These are phyloP conservation scores for Apostichopus japonicus DNA, from an alignment of 35 echinoderm and acorn worm genomes.

Conservation along the genomic window DNA sequence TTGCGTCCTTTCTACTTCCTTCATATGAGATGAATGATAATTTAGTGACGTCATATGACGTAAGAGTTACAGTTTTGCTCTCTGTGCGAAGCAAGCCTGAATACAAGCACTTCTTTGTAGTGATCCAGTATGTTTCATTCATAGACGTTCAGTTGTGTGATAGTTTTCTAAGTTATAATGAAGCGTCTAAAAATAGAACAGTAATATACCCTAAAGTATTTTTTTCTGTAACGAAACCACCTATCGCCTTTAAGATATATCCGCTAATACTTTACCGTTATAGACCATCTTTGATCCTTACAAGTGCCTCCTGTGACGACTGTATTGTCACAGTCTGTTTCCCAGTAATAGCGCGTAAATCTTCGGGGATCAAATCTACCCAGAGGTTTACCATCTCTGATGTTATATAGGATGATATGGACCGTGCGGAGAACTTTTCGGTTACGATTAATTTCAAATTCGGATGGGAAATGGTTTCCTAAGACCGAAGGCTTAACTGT, in stretches of 20 bases:
- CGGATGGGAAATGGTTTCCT: not conserved
- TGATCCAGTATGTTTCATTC: too few species aligned
- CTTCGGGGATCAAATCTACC: not conserved
- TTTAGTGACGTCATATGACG: too few species aligned
- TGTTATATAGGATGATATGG: not conserved
- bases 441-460: not conserved
- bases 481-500: not conserved
- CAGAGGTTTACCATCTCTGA: not conserved
- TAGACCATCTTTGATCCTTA: not conserved
- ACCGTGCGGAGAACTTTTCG: not conserved
- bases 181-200: not conserved
- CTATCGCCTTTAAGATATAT: not conserved
- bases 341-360: not conserved
- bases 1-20: too few species aligned
- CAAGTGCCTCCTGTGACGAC: not conserved
- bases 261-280: not conserved
- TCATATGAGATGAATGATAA: too few species aligned
- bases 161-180: too few species aligned
- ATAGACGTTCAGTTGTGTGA: too few species aligned
- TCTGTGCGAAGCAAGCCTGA: too few species aligned
- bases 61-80: too few species aligned
- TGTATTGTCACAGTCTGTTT: not conserved
- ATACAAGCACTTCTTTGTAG: too few species aligned
- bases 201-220: not conserved
- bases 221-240: too few species aligned